Conservation (phyloP, 2,888 invertebrate species). For the Acrobeloides nanus region DNA sequence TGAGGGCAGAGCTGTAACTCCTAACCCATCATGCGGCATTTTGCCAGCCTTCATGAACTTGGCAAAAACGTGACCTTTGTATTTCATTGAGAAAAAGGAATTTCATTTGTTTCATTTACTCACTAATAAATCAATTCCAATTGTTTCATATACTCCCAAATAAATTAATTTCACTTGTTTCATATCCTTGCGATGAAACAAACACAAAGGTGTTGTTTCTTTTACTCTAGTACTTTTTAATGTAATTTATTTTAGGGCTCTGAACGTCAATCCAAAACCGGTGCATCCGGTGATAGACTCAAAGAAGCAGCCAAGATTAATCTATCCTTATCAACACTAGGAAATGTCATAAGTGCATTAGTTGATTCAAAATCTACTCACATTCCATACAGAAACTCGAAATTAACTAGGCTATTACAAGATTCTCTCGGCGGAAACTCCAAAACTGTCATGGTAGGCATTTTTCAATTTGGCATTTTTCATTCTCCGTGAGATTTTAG, state of each 20-base stretch:
- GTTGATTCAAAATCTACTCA: slow-evolving; percentile 95
- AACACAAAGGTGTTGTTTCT: too few species aligned
- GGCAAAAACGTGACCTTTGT: too few species aligned
- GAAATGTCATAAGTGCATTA: slow-evolving; percentile 93
- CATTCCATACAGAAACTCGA: slow-evolving; percentile 95
- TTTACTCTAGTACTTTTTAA: too few species aligned
- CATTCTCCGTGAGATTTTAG: slow-evolving; percentile 58
- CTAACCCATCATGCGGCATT: too few species aligned
- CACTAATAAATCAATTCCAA: too few species aligned
- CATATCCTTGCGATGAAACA: too few species aligned
- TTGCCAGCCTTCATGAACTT: too few species aligned
- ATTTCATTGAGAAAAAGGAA: too few species aligned
- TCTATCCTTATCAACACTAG: slow-evolving; percentile 87
- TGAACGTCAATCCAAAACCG: slow-evolving; percentile 85
- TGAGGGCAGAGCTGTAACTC: not conserved
- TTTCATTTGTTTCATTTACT: too few species aligned
- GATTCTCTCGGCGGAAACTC: slow-evolving; percentile 70
- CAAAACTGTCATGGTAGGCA: slow-evolving; percentile 59
- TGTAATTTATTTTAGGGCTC: slow-evolving; percentile 88
- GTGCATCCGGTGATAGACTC: slow-evolving; percentile 68
- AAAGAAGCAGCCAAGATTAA: slow-evolving; percentile 96
- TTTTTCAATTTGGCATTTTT: not conserved
- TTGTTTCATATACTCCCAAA: too few species aligned
- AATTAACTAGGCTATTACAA: slow-evolving; percentile 83
- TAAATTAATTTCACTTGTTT: too few species aligned